Evolutionary conservation across 2,113 vertebrate species (phyloP).

Genomic region (Ancistrus triradiatus): DNA sequence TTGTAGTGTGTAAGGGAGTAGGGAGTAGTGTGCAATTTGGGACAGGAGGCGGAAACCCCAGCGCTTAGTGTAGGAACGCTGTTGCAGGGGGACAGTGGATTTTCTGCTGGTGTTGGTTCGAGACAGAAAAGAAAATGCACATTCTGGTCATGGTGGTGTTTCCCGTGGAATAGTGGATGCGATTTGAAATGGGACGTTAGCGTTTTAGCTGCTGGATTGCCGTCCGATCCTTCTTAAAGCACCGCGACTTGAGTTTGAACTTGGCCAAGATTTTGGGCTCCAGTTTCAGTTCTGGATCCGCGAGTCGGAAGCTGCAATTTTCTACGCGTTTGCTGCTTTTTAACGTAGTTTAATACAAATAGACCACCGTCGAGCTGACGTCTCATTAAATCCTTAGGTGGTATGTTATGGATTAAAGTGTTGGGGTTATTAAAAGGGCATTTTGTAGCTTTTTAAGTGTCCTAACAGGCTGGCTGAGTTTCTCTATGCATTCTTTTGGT

Average conservation of each 20-base stretch:
- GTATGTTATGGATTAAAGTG: too few relatives aligned
- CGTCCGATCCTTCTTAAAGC: constrained; percentile 34
- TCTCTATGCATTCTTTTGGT: background rate
- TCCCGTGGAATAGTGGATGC: background rate
- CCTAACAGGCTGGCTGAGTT: constrained; percentile 2
- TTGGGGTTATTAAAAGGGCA: too few relatives aligned
- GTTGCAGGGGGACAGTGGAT: constrained; percentile 12
- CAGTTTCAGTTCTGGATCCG: background rate
- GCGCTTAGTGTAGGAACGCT: constrained; percentile 23
- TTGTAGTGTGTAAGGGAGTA: background rate
- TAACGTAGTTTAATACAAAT: too few relatives aligned
- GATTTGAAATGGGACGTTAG: background rate
- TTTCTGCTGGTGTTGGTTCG: background rate
- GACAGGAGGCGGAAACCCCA: background rate
- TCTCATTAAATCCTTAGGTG: too few relatives aligned
- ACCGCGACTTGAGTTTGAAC: background rate
- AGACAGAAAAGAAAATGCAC: background rate
- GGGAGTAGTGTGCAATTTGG: background rate
- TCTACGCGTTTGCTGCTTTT: background rate
- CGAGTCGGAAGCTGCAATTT: constrained; percentile 23
- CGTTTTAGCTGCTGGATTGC: constrained; percentile 12
- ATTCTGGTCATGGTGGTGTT: background rate
- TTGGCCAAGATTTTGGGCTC: constrained; percentile 12
- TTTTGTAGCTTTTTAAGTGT: too few relatives aligned
- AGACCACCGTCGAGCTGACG: too few relatives aligned